Conservation (phyloP, 1,140 invertebrate genomes). For the Heliconius hermathena region DNA sequence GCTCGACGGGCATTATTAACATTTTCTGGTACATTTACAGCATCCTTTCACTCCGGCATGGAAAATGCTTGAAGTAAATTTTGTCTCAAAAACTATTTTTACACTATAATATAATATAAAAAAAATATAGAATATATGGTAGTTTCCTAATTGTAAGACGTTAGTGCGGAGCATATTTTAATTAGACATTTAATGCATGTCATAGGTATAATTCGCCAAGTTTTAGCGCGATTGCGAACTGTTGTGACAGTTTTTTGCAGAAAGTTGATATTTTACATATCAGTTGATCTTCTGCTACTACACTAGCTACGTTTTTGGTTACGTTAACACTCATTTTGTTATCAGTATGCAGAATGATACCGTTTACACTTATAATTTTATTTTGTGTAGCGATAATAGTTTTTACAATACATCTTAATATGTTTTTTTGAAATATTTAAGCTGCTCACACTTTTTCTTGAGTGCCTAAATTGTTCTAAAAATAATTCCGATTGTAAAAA, state of each 20-base stretch:
- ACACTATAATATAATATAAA: constrained; percentile 68
- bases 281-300: constrained; percentile 43
- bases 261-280: constrained; percentile 54
- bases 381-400: constrained; percentile 24
- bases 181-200: constrained; percentile 78
- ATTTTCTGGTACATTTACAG: constrained; percentile 54
- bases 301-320: constrained; percentile 20
- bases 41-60: constrained; percentile 50
- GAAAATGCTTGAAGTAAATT: constrained; percentile 61
- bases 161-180: constrained; percentile 78
- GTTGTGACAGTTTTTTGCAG: constrained; percentile 62
- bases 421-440: background rate
- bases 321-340: constrained; percentile 19
- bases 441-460: background rate
- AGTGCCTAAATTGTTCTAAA: constrained; percentile 10
- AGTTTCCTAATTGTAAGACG: constrained; percentile 73
- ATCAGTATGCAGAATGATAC: constrained; percentile 27
- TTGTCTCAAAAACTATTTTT: constrained; percentile 77
- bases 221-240: constrained; percentile 53
- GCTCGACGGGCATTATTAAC: constrained; percentile 67
- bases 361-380: background rate
- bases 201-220: constrained; percentile 70
- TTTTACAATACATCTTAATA: constrained; percentile 42
- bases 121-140: constrained; percentile 73
- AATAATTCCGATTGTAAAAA: background rate